Base-by-base conservation (phyloP, 2,888 invertebrate species). In the Beris morrisii region DNA sequence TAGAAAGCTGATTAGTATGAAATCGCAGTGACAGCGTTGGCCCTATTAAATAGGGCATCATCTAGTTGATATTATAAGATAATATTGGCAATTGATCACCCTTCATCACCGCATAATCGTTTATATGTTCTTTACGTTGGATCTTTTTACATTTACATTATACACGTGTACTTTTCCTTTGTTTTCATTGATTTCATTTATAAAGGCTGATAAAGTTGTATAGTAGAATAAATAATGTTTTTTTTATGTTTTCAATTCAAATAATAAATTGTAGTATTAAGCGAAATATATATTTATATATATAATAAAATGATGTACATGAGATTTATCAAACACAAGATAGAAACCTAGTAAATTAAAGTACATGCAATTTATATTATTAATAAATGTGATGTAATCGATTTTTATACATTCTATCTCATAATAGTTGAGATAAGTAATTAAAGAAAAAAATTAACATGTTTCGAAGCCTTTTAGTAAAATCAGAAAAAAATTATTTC, bases 1-100 rank as follows among this genome's bases (percentile, higher is more conserved):
- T 58, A 85, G 92, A 70, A 93, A 93, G 81, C 82, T 91, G 76
- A 90, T 90, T 57, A 90, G 90, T 46, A 86, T 91, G 84, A 92
- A 91, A 81, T 87, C 89, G 11, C 91, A 91, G 87, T 92, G 89
- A 91, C 89, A 87, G 81, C 85, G 86, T 58, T 65, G 65, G 65
- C 65, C 57, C 65, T 65, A 65, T 65, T 65, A 65, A 58, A 57
- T 65, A 57, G 57, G 65, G 57, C 65, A 43, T 64, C 61, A 61
- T 50, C 45, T 53, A 32, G 64, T 30, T 15, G 64, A 54, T 45
- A 54, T 45, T 64, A 64, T 64, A 13, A 30, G 22, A 64, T 64
- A 54, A 12, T 54, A 31, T 54, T 15, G 30, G 54, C 64, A 28
- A 54, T 30, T 61, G 61, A 50, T 54, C 64, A 54, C 45, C 61